Conservation (phyloP, 2,113 vertebrate species). For the Pteruthius melanotis region DNA sequence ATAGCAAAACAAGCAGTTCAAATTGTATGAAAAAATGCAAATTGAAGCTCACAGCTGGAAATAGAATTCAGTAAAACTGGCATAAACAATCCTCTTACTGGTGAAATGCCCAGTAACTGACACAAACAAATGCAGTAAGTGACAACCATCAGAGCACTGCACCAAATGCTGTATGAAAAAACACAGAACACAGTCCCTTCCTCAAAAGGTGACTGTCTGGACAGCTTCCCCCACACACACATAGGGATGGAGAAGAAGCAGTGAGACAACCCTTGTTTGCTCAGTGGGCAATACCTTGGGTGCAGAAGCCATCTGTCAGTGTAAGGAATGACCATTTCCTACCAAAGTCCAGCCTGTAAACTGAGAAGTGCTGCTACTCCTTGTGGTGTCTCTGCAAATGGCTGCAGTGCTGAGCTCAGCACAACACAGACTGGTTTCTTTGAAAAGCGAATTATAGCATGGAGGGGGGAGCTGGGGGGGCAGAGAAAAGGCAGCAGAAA, state of each 20-base stretch:
- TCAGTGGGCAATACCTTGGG: not conserved
- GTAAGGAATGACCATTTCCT: not conserved
- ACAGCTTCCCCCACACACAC: not conserved
- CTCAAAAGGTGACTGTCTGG: not conserved
- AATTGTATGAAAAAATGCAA: not conserved
- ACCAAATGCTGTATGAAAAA: not conserved
- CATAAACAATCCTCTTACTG: not conserved
- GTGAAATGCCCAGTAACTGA: not conserved
- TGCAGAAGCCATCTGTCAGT: not conserved
- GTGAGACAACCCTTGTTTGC: not conserved
- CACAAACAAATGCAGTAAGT: not conserved
- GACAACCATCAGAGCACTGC: not conserved
- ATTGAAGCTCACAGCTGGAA: not conserved
- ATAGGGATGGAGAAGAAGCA: not conserved
- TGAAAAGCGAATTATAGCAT: not conserved
- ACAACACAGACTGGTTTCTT: not conserved
- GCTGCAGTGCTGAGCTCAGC: conserved; percentile 40
- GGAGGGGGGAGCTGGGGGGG: not conserved
- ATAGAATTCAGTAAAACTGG: not conserved
- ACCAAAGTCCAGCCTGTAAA: not conserved
- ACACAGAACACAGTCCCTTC: not conserved
- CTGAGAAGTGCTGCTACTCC: not conserved
- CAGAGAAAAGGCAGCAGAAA: not conserved
- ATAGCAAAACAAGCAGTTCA: not conserved
- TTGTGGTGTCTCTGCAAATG: not conserved